Conservation (phyloP, 2,113 vertebrate species). For the Alexandromys fortis region DNA sequence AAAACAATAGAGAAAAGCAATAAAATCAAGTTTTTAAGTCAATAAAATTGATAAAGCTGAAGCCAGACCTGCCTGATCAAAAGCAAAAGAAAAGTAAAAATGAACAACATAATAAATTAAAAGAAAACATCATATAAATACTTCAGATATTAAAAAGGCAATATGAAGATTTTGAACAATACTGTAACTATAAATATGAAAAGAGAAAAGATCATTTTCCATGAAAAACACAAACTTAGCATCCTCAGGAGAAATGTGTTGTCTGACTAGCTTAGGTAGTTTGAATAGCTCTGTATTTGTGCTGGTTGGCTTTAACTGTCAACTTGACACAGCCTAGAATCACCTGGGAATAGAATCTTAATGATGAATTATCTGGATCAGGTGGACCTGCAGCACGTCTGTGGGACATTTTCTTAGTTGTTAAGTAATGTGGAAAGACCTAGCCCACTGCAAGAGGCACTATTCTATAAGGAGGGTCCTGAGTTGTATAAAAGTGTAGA, state of each 20-base stretch:
- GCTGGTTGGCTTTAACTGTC: not conserved
- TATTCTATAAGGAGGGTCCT: not conserved
- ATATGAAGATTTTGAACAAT: not conserved
- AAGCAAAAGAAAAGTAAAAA: conserved; percentile 16
- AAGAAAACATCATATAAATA: not conserved
- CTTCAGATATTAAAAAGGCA: not conserved
- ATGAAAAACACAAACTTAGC: not conserved
- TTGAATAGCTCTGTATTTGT: not conserved
- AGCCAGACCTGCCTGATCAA: not conserved
- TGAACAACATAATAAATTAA: not conserved
- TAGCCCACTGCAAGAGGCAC: not conserved
- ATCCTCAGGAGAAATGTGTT: not conserved
- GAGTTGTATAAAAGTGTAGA: not conserved
- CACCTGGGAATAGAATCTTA: not conserved
- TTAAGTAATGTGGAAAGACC: not conserved
- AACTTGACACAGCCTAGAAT: not conserved
- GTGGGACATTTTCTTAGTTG: not conserved
- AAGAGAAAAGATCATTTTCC: not conserved
- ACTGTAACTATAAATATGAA: not conserved
- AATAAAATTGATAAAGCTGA: conserved; percentile 12
- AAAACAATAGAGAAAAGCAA: not conserved
- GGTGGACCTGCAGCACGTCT: not conserved
- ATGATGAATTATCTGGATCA: not conserved
- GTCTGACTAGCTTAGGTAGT: not conserved
- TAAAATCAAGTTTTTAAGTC: not conserved